Evolutionary conservation across 2,113 vertebrate species (phyloP), one percentile per base, ranked within the genome.

Genomic region (Tylochromis polylepis): DNA sequence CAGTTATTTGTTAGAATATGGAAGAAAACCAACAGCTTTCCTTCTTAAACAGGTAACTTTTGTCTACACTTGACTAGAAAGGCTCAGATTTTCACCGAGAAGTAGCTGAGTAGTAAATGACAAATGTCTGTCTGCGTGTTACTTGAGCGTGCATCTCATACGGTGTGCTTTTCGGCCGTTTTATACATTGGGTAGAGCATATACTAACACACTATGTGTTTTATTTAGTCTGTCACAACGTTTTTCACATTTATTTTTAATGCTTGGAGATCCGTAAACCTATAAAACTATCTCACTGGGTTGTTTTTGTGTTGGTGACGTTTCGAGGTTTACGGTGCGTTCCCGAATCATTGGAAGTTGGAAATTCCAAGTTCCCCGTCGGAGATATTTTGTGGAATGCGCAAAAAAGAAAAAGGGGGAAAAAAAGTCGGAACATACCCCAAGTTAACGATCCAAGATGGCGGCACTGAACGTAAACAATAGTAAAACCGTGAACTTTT

Each of bases 401-500:
- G n/a, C n/a, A 1, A 31, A 11, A 8, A 18, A 29, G 34, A 6
- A 34, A 11, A 7, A 6, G 31, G 36, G 16, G 59, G 31, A 62
- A 60, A 6, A 34, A 11, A 7, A 6, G 31, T 62, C 31, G 59
- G 31, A 62, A n/a, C 31, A 62, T 36, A 4, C 5, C 10, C 31
- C 1, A 0, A n/a, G 60, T 65, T 65, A n/a, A 4, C 3, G 18
- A 65, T 36, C 31, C 31, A 0, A 8, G 34, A 8, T 34, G 34
- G 34, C 34, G 34, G 34, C 6, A 34, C 34, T 34, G 34, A 34
- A 34, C 34, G 34, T 8, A 34, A 34, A 34, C 34, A 34, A 5
- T 0, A 38, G 59, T 2, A 0, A 36, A 36, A 36, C 31, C 60
- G 31, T 1, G 18, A 65, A n/a, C 60, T 6, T 65, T 3, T n/a